Conservation (phyloP, 30 jellyfish, hydroid and myxozoan genomes). For the Catostylus mosaicus region DNA sequence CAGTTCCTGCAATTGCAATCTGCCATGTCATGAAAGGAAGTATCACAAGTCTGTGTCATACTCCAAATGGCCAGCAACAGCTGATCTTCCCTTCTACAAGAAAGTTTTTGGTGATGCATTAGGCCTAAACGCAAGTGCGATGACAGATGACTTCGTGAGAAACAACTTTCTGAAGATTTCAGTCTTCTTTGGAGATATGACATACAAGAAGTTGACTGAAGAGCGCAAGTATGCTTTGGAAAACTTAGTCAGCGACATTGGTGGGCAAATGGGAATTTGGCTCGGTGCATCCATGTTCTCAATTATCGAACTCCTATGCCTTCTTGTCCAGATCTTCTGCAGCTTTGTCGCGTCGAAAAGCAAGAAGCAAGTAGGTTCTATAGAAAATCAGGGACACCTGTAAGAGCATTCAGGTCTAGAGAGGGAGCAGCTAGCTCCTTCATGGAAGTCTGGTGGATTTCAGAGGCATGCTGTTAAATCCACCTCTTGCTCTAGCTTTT, state of each 20-base stretch:
- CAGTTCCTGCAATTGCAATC: slow-evolving; percentile 25
- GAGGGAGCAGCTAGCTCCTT: no score
- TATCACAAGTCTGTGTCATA: slow-evolving; percentile 5
- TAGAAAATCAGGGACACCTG: background rate
- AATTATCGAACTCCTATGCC: slow-evolving; percentile 26
- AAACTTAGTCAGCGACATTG: slow-evolving; percentile 34
- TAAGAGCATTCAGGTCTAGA: no score
- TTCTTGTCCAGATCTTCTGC: background rate
- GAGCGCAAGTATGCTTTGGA: slow-evolving; percentile 11
- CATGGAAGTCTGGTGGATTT: no score
- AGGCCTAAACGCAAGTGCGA: slow-evolving; percentile 13
- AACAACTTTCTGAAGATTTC: slow-evolving; percentile 33
- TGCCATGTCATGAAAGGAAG: slow-evolving; percentile 39
- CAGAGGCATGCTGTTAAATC: no score
- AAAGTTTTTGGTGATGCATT: slow-evolving; percentile 9
- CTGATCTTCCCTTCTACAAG: slow-evolving; percentile 15
- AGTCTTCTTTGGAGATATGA: slow-evolving; percentile 44
- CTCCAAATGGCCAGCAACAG: slow-evolving; percentile 58
- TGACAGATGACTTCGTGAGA: slow-evolving; percentile 37
- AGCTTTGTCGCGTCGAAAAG: background rate
- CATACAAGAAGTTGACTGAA: slow-evolving; percentile 7
- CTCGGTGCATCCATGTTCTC: slow-evolving; percentile 70
- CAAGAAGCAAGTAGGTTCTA: background rate
- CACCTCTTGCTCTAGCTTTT: no score
- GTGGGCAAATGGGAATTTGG: slow-evolving; percentile 77